These are phyloP conservation scores for Patella pellucida DNA, from an alignment of 2,888 invertebrate genomes.

Conservation along the genomic window DNA sequence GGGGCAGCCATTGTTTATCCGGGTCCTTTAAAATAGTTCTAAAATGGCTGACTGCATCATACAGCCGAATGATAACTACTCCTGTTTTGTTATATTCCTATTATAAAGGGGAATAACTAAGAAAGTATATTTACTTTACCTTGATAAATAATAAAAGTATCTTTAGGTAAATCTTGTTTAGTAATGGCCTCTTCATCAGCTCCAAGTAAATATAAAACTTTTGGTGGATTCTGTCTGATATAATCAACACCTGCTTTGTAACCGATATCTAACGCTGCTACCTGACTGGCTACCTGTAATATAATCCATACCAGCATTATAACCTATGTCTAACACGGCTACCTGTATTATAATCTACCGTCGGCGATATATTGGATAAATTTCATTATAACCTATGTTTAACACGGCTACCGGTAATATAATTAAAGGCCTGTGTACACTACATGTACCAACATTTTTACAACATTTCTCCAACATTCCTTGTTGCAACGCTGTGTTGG, in stretches of 20 bases:
- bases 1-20: no score
- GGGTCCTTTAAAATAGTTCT: no score
- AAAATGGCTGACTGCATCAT: no score
- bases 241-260: constrained; percentile 82
- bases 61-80: no score
- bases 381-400: constrained; percentile 86
- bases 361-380: no score
- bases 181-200: constrained; percentile 90
- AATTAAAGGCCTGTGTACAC: no score
- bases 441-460: no score
- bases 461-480: no score
- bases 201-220: constrained; percentile 89
- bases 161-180: constrained; percentile 83
- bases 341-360: constrained; percentile 68
- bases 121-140: constrained; percentile 56
- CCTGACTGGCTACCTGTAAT: constrained; percentile 74
- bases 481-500: no score
- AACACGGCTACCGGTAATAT: no score
- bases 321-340: constrained; percentile 96
- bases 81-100: no score
- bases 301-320: constrained; percentile 65
- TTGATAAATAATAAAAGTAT: constrained; percentile 87
- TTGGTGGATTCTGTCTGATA: constrained; percentile 77
- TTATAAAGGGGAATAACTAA: no score
- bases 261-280: constrained; percentile 95